Conservation (phyloP, 2,888 invertebrate genomes). For the Agrilus mali region DNA sequence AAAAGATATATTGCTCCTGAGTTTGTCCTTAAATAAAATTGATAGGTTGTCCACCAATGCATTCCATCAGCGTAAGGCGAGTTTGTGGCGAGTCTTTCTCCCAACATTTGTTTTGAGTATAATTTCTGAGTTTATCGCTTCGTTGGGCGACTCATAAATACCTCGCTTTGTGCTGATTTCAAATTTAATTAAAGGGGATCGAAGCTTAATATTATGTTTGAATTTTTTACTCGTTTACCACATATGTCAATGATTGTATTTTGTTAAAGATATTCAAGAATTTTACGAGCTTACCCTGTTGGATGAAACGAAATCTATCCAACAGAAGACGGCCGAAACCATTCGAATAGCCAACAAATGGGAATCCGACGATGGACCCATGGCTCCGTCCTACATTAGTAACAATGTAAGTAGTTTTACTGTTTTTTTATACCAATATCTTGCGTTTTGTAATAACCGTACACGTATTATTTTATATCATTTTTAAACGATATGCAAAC, state of each 20-base stretch:
- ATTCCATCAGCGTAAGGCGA: no score
- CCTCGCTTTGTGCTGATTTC: no score
- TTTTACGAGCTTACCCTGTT: constrained; percentile 95
- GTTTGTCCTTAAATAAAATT: no score
- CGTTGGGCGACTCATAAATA: no score
- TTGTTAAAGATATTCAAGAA: constrained; percentile 88
- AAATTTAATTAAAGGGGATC: no score
- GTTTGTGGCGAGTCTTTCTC: no score
- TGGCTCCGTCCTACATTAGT: constrained; percentile 44
- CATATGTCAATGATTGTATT: constrained; percentile 2
- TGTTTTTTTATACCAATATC: neutral
- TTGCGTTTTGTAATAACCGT: neutral
- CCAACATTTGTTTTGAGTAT: no score
- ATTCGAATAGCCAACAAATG: constrained; percentile 91
- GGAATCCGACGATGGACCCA: constrained; percentile 60
- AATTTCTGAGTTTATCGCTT: no score
- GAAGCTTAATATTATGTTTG: no score
- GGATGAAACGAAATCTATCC: constrained; percentile 88
- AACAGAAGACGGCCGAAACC: constrained; percentile 93
- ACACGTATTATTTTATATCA: neutral
- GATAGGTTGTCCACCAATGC: no score
- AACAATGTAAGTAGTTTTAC: constrained; percentile 41
- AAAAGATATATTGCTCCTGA: no score
- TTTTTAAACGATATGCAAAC: neutral
- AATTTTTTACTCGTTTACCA: no score